Evolutionary conservation across 2,888 invertebrate genomes (phyloP).

Genomic region (Deilephila elpenor): DNA sequence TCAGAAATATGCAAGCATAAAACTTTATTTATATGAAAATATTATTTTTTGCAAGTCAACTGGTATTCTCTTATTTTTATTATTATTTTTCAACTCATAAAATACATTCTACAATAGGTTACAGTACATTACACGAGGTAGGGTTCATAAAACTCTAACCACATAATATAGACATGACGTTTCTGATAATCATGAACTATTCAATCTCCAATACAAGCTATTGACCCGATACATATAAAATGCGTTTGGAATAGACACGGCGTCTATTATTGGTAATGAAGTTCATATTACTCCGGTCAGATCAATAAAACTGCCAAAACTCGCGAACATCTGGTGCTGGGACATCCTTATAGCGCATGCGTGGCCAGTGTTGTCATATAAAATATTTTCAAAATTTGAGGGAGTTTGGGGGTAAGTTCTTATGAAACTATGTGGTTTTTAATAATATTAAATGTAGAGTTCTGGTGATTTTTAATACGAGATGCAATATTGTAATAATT

Average conservation of each 20-base stretch:
- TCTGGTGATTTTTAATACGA: too few species aligned
- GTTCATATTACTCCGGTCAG: conserved; percentile 54
- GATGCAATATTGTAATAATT: too few species aligned
- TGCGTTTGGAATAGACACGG: conserved; percentile 44
- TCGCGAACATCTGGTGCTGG: conserved; percentile 71
- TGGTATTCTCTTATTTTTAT: too few species aligned
- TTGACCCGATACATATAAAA: conserved; percentile 20
- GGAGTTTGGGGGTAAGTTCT: background rate
- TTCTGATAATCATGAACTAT: background rate
- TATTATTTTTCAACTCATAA: too few species aligned
- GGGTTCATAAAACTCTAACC: background rate
- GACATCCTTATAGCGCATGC: conserved; percentile 64
- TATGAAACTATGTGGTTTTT: background rate
- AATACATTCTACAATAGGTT: too few species aligned
- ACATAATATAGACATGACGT: background rate
- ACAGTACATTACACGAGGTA: background rate
- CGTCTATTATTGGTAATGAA: conserved; percentile 60
- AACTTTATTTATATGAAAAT: too few species aligned
- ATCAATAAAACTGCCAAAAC: conserved; percentile 81
- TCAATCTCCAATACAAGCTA: background rate
- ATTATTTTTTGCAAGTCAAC: too few species aligned
- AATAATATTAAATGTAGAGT: too few species aligned
- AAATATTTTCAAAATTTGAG: background rate
- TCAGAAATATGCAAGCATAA: too few species aligned
- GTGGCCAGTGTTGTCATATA: conserved; percentile 58